Evolutionary conservation across 2,888 invertebrate genomes (phyloP).

Genomic region (Perizoma flavofasciatum): DNA sequence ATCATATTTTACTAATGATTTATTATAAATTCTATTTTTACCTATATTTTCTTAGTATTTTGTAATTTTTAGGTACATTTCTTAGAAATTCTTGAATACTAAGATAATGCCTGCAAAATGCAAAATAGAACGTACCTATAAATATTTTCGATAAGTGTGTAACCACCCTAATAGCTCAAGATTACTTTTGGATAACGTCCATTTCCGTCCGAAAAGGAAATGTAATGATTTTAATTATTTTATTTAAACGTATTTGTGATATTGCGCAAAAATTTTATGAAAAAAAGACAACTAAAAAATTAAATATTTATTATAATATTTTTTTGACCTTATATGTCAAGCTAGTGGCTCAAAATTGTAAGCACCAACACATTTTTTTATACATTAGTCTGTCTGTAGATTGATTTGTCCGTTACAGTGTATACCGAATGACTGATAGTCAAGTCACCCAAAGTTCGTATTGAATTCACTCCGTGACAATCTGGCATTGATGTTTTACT

Average conservation of each 20-base stretch:
- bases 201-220: slow-evolving; percentile 38
- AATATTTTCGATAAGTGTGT: slow-evolving; percentile 10
- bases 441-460: no score
- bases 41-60: neutral
- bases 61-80: neutral
- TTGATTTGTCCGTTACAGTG: no score
- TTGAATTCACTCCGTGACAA: no score
- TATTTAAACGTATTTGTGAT: slow-evolving; percentile 17
- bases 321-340: no score
- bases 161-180: slow-evolving; percentile 25
- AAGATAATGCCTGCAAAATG: no score
- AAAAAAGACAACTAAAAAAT: neutral
- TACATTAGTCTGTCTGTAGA: no score
- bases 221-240: slow-evolving; percentile 23
- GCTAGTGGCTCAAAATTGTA: no score
- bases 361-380: no score
- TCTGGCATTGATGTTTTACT: no score
- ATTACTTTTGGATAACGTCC: slow-evolving; percentile 28
- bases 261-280: slow-evolving; percentile 29
- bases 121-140: neutral
- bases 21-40: slow-evolving; percentile 3
- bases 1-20: slow-evolving; percentile 30
- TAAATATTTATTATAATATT: neutral
- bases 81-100: no score
- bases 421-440: no score